Evolutionary conservation across 2,888 invertebrate genomes (phyloP), one percentile per base, ranked within the genome.

Genomic region (Neoitamus cyanurus): DNA sequence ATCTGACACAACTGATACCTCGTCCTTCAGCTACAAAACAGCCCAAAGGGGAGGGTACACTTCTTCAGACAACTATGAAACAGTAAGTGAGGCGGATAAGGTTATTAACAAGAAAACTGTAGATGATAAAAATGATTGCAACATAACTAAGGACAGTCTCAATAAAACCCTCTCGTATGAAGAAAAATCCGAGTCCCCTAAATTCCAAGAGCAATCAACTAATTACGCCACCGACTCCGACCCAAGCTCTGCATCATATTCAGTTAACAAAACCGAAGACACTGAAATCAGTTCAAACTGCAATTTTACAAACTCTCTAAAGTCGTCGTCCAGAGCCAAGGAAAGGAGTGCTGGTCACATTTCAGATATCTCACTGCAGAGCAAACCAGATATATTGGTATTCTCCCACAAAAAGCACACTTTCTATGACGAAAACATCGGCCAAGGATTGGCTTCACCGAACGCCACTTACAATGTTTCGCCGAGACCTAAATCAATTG

Each of bases 1-100:
- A 42, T 37, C 82, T 1, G 69, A 82, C 6, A 28, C 3, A 11
- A 83, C 85, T 11, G 28, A 58, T 15, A 20, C 46, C 6, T 83
- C 84, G 20, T 69, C 83, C 2, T 83, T 72, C 3, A 86, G 84
- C 75, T 85, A 34, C 46, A 68, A 78, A 42, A 85, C 34, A 48
- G 84, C 84, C n/a, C 77, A 36, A 7, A 69, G 37, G 28, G 28
- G 34, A 1, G 31, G 25, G 2, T 87, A 85, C 42, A 88, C 88
- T n/a, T 78, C 89, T 4, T 90, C 89, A 2, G 86, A 84, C 37
- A 88, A 88, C 75, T 91, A 90, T 85, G 89, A 90, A 37, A 90
- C 90, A 0, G 91, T 90, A 2, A 88, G 89, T 37, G 89, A 88
- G 48, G 88, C 89, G 2, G 85, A 87, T 0, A 46, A 58, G 37